Base-by-base conservation (phyloP, 2,113 vertebrate genomes). In the Panthera leo region DNA sequence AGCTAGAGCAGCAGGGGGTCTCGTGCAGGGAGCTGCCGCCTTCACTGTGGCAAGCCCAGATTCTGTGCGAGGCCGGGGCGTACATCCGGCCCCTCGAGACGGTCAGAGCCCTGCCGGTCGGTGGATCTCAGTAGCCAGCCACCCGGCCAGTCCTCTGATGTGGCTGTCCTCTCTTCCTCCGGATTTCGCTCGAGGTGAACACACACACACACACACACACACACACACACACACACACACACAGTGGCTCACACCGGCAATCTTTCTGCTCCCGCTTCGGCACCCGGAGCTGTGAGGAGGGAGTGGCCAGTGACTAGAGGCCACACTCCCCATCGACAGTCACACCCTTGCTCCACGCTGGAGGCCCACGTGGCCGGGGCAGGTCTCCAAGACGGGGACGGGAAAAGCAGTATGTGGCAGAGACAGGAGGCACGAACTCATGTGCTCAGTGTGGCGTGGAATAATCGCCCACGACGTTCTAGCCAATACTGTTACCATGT, bases 381-480 rank as follows among this genome's bases (percentile, higher is more conserved):
- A 31, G 51, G 53, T 5, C 15, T 21, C 31, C 19, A 11, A 5
- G 42, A 14, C 0, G 5, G 1, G 51, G 42, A 31, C 0, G 2
- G 10, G 76, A 15, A 19, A 0, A 45, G 5, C 16, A 61, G 58
- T 58, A 6, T 21, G 71, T 29, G 36, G 34, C 27, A 29, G 36
- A 31, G 65, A 12, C 9, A 14, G 13, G 70, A 36, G n/a, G 16
- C 9, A 6, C 11, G 1, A 8, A 34, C 11, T 65, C 12, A 0
- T 0, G 10, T 19, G 78, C 76, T 42, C 27, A 1, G 71, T 2
- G 5, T 42, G 36, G 29, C 11, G 1, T 1, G 27, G 6, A 15
- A 31, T 1, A 34, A 36, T 0, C 1, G n/a, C 82, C n/a, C 31
- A 5, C 0, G 1, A 15, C 10, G 27, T 9, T n/a, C 34, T 1